Conservation (phyloP, 2,888 invertebrate genomes). For the Crossocerus cetratus region DNA sequence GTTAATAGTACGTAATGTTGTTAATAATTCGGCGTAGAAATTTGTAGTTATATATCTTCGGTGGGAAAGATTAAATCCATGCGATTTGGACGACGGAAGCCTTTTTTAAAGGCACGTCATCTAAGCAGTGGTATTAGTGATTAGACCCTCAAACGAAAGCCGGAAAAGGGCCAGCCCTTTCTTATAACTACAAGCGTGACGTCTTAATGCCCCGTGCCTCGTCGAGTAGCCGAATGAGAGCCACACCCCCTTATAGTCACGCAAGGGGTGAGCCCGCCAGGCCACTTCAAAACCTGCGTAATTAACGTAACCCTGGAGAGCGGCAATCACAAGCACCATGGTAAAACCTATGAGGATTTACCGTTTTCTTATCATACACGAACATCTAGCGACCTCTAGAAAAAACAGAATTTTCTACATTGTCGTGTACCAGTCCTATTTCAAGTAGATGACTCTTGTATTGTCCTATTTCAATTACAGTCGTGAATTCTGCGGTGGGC, state of each 20-base stretch:
- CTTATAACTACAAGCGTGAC: slow-evolving; percentile 42
- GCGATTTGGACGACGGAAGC: too few relatives aligned
- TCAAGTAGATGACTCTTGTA: too few relatives aligned
- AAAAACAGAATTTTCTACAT: too few relatives aligned
- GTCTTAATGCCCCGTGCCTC: slow-evolving; percentile 61
- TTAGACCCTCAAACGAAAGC: slow-evolving; percentile 27
- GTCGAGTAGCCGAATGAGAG: slow-evolving; percentile 54
- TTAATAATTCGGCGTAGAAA: too few relatives aligned
- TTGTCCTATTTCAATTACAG: too few relatives aligned
- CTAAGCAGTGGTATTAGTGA: slow-evolving; percentile 41
- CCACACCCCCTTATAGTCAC: slow-evolving; percentile 67
- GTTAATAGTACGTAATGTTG: too few relatives aligned
- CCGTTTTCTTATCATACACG: too few relatives aligned
- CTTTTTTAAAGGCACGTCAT: slow-evolving; percentile 1
- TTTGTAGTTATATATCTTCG: too few relatives aligned
- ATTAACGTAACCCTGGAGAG: slow-evolving; percentile 52
- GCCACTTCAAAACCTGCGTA: slow-evolving; percentile 51
- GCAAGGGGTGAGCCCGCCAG: slow-evolving; percentile 61
- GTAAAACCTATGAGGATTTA: too few relatives aligned
- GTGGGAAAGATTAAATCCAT: too few relatives aligned
- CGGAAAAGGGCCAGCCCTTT: slow-evolving; percentile 15
- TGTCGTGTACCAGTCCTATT: too few relatives aligned
- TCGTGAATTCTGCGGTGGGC: slow-evolving; percentile 41
- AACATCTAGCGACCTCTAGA: too few relatives aligned
- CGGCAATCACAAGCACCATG: slow-evolving; percentile 43